Conservation (phyloP, 2,113 vertebrate species). For the Camelus bactrianus region DNA sequence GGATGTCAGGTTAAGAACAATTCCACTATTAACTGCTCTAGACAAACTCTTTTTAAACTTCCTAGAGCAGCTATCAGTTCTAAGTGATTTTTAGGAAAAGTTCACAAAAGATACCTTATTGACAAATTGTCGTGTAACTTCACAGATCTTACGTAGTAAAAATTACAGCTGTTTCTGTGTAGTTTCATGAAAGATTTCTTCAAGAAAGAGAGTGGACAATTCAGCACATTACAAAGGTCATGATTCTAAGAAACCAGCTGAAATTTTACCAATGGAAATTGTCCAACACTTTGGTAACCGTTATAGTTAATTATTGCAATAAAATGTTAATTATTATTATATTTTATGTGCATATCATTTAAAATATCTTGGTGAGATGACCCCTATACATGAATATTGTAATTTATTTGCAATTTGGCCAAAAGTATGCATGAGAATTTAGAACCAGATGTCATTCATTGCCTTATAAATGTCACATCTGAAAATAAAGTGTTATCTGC, state of each 20-base stretch:
- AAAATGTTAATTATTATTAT: slow-evolving; percentile 32
- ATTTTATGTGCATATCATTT: slow-evolving; percentile 43
- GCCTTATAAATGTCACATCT: background rate
- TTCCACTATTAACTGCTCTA: background rate
- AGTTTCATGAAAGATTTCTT: background rate
- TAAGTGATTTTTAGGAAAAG: slow-evolving; percentile 49
- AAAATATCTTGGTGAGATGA: slow-evolving; percentile 31
- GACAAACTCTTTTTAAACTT: background rate
- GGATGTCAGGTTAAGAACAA: background rate
- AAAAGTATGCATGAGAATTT: slow-evolving; percentile 21
- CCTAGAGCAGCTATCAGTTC: background rate
- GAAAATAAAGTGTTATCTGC: background rate
- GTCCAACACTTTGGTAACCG: background rate
- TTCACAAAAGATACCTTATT: background rate
- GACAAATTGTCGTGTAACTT: slow-evolving; percentile 15
- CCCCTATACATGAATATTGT: background rate
- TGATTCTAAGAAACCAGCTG: background rate
- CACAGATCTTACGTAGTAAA: background rate
- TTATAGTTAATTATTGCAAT: slow-evolving; percentile 32
- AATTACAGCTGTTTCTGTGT: background rate
- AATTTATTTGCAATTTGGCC: slow-evolving; percentile 18
- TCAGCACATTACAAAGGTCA: background rate
- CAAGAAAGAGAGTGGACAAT: background rate
- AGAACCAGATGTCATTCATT: background rate
- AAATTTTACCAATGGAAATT: slow-evolving; percentile 12